Evolutionary conservation across 2,797 vertebrate species (phyloP), one percentile per base, ranked within the genome.

Genomic region (Micropoecilia bifurca): DNA sequence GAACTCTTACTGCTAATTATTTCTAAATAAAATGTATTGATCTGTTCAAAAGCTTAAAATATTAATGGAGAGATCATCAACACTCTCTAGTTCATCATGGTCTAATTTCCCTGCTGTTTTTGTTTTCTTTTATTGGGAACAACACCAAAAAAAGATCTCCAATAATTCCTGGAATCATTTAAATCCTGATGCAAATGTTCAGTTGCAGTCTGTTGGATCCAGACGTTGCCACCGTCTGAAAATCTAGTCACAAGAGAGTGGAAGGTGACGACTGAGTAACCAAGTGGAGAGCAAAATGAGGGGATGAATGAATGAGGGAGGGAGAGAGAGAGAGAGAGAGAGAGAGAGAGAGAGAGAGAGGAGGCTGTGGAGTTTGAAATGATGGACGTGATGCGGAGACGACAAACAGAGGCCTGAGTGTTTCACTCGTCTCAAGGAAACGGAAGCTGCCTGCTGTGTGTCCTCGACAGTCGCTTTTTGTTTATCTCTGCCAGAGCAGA

Each of bases 351-450:
- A 86, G 86, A 41, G 41, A 41, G 47, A 39, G 50, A 78, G 78
- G 80, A 71, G 63, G 74, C 39, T 77, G 80, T 77, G 81, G 77
- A 81, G 86, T 71, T 77, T 88, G 76, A 86, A 89, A 87, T 86
- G 89, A 90, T 88, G 82, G 88, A 88, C 66, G 3, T 75, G 85
- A 85, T 71, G 77, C 83, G 78, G 81, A 77, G 82, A 50, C 45
- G 78, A 36, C 76, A 43, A 91, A 95, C 93, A 93, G 88, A 93
- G 91, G 76, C 66, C 73, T 18, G 83, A 90, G 90, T 95, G 93
- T 91, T 74, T 33, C 30, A 16, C 20, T 69, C 55, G 48, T 83
- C 86, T 80, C 83, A 82, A 85, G 86, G 86, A 91, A 94, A 57
- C 83, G 92, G 93, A 94, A 94, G 89, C 89, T 18, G 36, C 86